These are phyloP conservation scores for Leptoteleia sp. DNA, from an alignment of 1,140 invertebrate species.

Conservation along the genomic window DNA sequence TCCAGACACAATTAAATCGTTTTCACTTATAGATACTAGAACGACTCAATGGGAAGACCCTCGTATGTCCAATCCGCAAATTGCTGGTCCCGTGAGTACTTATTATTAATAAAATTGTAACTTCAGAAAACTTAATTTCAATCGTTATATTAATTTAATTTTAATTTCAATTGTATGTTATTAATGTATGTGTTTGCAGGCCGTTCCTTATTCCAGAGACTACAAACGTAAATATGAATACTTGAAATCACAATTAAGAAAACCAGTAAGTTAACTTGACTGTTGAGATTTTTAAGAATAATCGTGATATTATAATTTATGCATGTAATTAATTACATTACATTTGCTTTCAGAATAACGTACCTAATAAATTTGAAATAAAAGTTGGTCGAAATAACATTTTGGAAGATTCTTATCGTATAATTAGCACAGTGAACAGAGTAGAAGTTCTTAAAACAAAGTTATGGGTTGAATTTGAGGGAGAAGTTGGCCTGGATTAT, in stretches of 20 bases:
- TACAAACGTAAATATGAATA: slow-evolving; percentile 99
- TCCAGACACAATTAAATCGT: too few relatives aligned
- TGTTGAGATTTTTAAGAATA: too few relatives aligned
- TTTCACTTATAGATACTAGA: slow-evolving; percentile 88
- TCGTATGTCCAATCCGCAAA: slow-evolving; percentile 95
- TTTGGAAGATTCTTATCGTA: slow-evolving; percentile 96
- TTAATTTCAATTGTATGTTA: neutral
- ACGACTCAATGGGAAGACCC: slow-evolving; percentile 99
- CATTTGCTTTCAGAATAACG: slow-evolving; percentile 87
- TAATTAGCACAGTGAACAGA: slow-evolving; percentile 91
- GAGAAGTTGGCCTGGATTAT: slow-evolving; percentile 98
- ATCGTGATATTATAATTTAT: neutral
- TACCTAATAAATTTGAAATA: slow-evolving; percentile 99
- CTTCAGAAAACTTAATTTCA: too few relatives aligned
- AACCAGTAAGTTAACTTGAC: slow-evolving; percentile 94
- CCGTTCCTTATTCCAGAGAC: slow-evolving; percentile 98
- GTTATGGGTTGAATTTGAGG: slow-evolving; percentile 99
- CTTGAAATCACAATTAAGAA: slow-evolving; percentile 96
- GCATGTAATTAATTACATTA: slow-evolving; percentile 8
- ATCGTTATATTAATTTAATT: neutral
- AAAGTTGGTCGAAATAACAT: slow-evolving; percentile 94
- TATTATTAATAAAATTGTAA: too few relatives aligned
- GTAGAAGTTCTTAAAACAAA: slow-evolving; percentile 97
- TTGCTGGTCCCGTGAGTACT: slow-evolving; percentile 92
- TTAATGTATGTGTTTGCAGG: slow-evolving; percentile 80